Percentiles rank a stretch among this genome's conserved stretches.
Conservation (phyloP, 2,113 vertebrate species). For the Mormyrus iriodes region DNA sequence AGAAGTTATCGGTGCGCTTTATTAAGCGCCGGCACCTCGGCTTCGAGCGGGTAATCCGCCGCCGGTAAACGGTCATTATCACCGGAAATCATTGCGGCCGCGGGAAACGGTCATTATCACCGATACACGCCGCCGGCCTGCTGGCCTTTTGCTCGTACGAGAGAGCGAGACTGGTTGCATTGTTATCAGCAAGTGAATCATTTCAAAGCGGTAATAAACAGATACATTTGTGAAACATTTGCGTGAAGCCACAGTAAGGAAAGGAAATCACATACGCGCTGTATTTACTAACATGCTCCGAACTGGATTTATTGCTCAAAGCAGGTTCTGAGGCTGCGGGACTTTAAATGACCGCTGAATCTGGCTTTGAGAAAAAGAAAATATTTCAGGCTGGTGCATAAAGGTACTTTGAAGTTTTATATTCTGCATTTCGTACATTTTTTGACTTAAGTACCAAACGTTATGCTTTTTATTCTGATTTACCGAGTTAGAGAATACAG, state of each 20-base stretch:
- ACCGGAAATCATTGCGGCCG: too few relatives aligned
- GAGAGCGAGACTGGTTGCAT: not conserved
- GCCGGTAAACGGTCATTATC: not conserved
- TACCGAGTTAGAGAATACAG: not conserved
- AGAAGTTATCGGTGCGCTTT: not conserved
- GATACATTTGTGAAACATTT: not conserved
- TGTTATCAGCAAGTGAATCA: not conserved
- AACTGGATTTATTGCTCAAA: not conserved
- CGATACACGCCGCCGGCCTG: not conserved
- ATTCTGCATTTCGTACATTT: not conserved
- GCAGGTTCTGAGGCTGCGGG: not conserved
- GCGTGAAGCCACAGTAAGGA: not conserved
- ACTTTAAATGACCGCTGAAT: not conserved
- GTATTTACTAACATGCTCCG: not conserved
- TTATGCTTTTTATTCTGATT: not conserved
- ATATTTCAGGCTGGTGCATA: not conserved
- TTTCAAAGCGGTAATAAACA: not conserved
- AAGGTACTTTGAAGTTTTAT: not conserved
- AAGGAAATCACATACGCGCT: not conserved
- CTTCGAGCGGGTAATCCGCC: not conserved
- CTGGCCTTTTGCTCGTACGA: not conserved
- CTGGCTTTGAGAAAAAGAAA: not conserved
- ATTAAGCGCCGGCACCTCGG: not conserved
- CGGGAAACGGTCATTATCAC: not conserved
- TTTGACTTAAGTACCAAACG: not conserved